A percentile compares a stretch with the other conserved stretches of the same genome.
phyloP scores from a whole-genome alignment of 2,888 invertebrate genomes.

The Drosophila mercatorum region DNA sequence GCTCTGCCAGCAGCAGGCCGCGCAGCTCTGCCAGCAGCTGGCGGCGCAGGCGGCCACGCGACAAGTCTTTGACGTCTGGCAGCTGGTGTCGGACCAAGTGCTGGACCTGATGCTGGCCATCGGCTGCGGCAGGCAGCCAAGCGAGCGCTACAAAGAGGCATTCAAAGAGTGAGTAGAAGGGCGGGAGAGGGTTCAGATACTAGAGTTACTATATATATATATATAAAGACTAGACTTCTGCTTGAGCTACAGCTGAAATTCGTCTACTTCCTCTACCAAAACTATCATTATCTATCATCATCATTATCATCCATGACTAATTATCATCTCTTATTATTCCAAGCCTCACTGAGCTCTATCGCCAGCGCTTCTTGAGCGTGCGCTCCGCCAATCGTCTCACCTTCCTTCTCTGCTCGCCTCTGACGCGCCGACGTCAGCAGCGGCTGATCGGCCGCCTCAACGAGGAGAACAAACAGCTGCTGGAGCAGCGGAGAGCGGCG shows the following conservation, averaged over 20 bases:
- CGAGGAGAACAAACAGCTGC: constrained; percentile 35
- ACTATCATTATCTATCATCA: too few species aligned
- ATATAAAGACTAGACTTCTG: too few species aligned
- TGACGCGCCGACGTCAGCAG: constrained; percentile 44
- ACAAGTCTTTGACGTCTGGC: constrained; percentile 50
- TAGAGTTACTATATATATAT: too few species aligned
- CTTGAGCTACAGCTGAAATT: too few species aligned
- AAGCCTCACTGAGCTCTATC: constrained; percentile 41
- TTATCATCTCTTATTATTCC: too few species aligned
- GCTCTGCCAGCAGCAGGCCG: constrained; percentile 37
- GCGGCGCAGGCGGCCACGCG: constrained; percentile 8
- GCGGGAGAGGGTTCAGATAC: too few species aligned
- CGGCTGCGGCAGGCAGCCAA: constrained; percentile 53
- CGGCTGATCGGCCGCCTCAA: constrained; percentile 50
- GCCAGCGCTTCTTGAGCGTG: constrained; percentile 55
- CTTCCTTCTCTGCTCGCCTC: constrained; percentile 45
- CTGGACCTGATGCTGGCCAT: constrained; percentile 44
- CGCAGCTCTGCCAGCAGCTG: constrained; percentile 26
- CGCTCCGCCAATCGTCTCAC: constrained; percentile 54
- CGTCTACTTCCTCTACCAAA: too few species aligned
- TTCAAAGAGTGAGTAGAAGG: constrained; percentile 33
- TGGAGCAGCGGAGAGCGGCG: constrained; percentile 24
- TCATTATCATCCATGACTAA: neutral
- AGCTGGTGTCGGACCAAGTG: constrained; percentile 35
- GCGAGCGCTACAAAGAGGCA: constrained; percentile 38